Percentiles rank a stretch among this genome's conserved stretches.
Conservation (phyloP, 2,797 vertebrate genomes). For the Ceryle rudis region DNA sequence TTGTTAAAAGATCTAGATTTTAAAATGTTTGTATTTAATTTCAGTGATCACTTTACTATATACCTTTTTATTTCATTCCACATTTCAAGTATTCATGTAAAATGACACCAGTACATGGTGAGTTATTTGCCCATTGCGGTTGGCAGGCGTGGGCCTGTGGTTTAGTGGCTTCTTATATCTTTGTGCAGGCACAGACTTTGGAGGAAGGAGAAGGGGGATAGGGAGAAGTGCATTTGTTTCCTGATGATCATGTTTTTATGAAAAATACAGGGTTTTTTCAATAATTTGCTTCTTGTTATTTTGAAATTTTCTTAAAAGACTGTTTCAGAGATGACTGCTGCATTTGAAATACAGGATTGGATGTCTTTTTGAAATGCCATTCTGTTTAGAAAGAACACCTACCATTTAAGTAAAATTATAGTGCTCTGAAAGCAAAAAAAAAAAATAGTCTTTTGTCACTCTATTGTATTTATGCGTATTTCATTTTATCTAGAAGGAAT, state of each 20-base stretch:
- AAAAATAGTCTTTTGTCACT: constrained; percentile 76
- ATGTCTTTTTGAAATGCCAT: constrained; percentile 70
- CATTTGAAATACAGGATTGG: constrained; percentile 54
- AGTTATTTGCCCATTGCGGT: neutral
- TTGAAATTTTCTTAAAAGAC: constrained; percentile 41
- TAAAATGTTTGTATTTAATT: neutral
- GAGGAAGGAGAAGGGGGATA: neutral
- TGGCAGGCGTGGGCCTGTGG: neutral
- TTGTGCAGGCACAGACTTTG: neutral
- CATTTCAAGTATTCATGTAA: neutral
- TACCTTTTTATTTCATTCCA: neutral
- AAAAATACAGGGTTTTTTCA: constrained; percentile 7
- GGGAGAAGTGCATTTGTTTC: constrained; percentile 5
- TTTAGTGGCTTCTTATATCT: constrained; percentile 50
- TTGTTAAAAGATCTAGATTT: neutral
- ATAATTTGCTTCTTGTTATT: constrained; percentile 44
- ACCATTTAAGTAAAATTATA: constrained; percentile 81
- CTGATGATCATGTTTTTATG: constrained; percentile 46
- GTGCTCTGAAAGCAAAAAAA: constrained; percentile 71
- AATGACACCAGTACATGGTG: neutral
- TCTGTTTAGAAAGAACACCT: constrained; percentile 75
- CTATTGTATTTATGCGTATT: constrained; percentile 74
- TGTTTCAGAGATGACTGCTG: constrained; percentile 67
- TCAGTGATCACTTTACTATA: neutral
- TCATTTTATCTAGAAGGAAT: constrained; percentile 65